Base-by-base conservation (phyloP, 2,113 vertebrate genomes). In the Oxygymnocypris stewartii region DNA sequence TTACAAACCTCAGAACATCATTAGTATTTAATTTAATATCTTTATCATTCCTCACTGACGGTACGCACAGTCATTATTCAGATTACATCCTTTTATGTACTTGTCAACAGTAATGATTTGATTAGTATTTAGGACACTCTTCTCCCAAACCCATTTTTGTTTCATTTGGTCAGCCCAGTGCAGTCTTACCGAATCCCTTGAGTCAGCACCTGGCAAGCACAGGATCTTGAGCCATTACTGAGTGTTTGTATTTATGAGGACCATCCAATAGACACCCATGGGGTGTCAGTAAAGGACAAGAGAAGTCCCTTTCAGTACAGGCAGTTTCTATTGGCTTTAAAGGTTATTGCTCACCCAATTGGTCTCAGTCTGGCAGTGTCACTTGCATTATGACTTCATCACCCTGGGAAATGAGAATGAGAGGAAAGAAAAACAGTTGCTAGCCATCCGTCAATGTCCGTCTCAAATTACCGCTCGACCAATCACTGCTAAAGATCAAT, bases 361-460 rank as follows among this genome's bases (percentile, higher is more conserved):
- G 92, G 91, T 78, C 93, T 91, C 91, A 89, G 82, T 91, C 92
- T 93, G 90, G 88, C 93, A 93, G 83, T 92, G 92, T 92, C 93
- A 91, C 86, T 78, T 78, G 83, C 77, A 88, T 90, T 75, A 94
- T 95, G 94, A 96, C 96, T 94, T 97, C 93, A 94, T 94, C 86
- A 90, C 84, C 69, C 90, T 1, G 87, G 74, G 92, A 95, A 93
- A 92, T 93, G 91, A 92, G 75, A 84, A 67, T 89, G 92, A 94
- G 84, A 84, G 57, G 79, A 94, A 96, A 92, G 94, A 90, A 92
- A 94, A 95, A 94, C 91, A 93, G 93, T 92, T 93, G 84, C 91
- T 93, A 90, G 85, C 90, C 96, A 97, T 97, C 95, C 91, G 92
- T 97, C 97, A 96, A 91, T 91, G 96, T 96, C 96, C 91, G 90